phyloP scores from a whole-genome alignment of 2,113 vertebrate species.

The Tamias sibiricus region DNA sequence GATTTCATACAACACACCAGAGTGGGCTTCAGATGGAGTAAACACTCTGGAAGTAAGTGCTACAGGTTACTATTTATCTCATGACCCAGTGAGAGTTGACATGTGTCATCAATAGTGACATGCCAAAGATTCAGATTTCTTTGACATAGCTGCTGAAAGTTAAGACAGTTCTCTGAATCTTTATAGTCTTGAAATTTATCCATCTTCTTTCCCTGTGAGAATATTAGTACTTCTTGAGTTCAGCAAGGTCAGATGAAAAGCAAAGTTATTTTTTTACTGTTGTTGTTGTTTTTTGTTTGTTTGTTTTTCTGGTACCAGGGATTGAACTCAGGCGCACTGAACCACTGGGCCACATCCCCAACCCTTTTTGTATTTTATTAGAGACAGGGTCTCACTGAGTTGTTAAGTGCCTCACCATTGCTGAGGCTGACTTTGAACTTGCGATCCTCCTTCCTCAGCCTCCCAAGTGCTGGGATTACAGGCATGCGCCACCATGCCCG shows the following conservation, averaged over 20 bases:
- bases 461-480: too few species aligned
- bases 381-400: too few species aligned
- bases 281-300: too few species aligned
- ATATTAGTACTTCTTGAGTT: conserved; percentile 47
- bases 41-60: conserved; percentile 15
- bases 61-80: conserved; percentile 59
- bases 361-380: too few species aligned
- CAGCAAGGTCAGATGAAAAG: conserved; percentile 47
- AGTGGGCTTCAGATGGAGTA: conserved; percentile 35
- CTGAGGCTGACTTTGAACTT: too few species aligned
- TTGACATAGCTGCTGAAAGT: conserved; percentile 55
- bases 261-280: too few species aligned
- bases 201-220: neutral
- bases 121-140: conserved; percentile 55
- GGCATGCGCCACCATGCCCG: too few species aligned
- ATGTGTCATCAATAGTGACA: conserved; percentile 51
- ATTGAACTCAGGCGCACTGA: too few species aligned
- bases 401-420: too few species aligned
- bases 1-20: conserved; percentile 15
- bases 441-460: too few species aligned
- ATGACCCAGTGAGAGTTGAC: conserved; percentile 51
- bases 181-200: neutral
- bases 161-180: conserved; percentile 58
- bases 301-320: too few species aligned
- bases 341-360: too few species aligned